Conservation (phyloP, 2,888 invertebrate species). For the Caenorhabditis sulstoni region DNA sequence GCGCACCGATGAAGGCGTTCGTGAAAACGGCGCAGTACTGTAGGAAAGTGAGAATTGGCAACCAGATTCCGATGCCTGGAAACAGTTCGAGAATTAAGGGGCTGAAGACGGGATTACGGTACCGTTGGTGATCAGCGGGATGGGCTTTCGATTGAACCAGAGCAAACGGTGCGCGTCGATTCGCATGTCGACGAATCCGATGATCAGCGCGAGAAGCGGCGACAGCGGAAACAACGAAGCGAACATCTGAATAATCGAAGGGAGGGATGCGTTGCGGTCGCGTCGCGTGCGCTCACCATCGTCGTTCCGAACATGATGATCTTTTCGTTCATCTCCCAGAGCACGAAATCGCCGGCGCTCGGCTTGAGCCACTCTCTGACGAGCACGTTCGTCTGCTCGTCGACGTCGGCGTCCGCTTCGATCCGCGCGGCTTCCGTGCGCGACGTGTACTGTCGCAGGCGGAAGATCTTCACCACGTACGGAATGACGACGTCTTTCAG, state of each 20-base stretch:
- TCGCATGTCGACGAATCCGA: conserved; percentile 81
- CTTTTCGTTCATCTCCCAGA: conserved; percentile 83
- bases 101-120: neutral
- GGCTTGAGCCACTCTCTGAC: conserved; percentile 82
- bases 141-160: conserved; percentile 81
- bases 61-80: conserved; percentile 82
- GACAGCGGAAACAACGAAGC: conserved; percentile 83
- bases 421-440: conserved; percentile 26
- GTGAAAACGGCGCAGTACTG: conserved; percentile 82
- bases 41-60: conserved; percentile 82
- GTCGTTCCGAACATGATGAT: conserved; percentile 82
- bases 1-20: conserved; percentile 82
- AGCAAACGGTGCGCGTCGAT: conserved; percentile 69
- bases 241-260: conserved; percentile 82
- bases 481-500: conserved; percentile 81
- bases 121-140: conserved; percentile 69
- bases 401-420: conserved; percentile 21
- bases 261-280: too few species aligned
- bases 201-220: conserved; percentile 82
- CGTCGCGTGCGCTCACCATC: too few species aligned
- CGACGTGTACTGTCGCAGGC: conserved; percentile 48
- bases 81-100: neutral
- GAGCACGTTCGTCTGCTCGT: conserved; percentile 71
- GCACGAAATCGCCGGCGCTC: conserved; percentile 82
- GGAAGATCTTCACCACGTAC: conserved; percentile 59